Evolutionary conservation across 2,888 invertebrate species (phyloP).

Genomic region (Euphydryas editha): DNA sequence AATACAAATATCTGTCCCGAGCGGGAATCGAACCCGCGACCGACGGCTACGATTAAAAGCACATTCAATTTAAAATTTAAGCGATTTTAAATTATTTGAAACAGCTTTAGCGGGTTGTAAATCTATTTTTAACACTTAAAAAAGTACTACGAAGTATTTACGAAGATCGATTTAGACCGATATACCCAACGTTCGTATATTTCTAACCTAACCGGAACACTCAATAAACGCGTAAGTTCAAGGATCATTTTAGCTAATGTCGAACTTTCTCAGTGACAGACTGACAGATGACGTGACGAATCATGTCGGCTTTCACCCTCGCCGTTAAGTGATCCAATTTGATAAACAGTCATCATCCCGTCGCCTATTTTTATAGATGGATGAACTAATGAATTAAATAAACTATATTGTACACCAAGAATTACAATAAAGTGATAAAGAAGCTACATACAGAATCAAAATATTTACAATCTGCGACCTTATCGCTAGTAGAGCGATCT

Average conservation of each 20-base stretch:
- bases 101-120: no score
- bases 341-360: conserved; percentile 14
- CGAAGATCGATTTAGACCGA: no score
- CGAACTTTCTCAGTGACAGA: conserved; percentile 40
- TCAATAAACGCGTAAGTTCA: conserved; percentile 44
- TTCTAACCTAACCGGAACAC: conserved; percentile 44
- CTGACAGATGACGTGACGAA: neutral
- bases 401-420: neutral
- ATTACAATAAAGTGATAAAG: neutral
- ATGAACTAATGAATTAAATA: neutral
- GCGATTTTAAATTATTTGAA: no score
- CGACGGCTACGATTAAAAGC: no score
- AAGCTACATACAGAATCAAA: no score
- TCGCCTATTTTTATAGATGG: neutral
- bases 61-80: no score
- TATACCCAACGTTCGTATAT: conserved; percentile 8
- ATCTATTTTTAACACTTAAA: no score
- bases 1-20: no score
- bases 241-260: conserved; percentile 41
- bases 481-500: no score
- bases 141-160: no score
- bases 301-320: conserved; percentile 29
- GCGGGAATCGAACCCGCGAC: no score
- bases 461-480: no score
- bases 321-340: conserved; percentile 43